Evolutionary conservation across 53 echinoderm and acorn worm species (phyloP).

Genomic region (Glandiceps talaboti): DNA sequence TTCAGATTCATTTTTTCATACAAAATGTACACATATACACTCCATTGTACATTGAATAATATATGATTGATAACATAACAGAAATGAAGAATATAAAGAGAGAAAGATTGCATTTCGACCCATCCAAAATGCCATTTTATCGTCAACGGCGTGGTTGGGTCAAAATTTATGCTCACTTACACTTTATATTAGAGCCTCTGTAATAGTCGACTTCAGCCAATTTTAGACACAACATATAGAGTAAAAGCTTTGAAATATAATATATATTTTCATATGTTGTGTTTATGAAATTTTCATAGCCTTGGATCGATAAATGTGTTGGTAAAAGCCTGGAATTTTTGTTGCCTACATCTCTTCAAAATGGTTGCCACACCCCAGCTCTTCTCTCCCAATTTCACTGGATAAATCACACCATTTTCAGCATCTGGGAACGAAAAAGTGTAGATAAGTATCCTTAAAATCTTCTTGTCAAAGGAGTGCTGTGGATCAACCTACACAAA

Average conservation of each 20-base stretch:
- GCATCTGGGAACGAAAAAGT: not conserved
- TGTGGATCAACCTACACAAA: not conserved
- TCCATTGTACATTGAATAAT: not conserved
- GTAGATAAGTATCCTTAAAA: not conserved
- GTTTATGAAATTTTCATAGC: not conserved
- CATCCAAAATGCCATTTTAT: not conserved
- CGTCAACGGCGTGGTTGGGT: not conserved
- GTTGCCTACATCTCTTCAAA: not conserved
- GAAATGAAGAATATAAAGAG: not conserved
- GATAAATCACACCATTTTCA: not conserved
- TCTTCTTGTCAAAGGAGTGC: not conserved
- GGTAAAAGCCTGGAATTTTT: not conserved
- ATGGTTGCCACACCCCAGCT: not conserved
- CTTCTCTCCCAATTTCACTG: not conserved
- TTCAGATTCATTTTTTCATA: not conserved
- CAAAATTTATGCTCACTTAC: not conserved
- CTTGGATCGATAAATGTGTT: not conserved
- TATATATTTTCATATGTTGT: not conserved
- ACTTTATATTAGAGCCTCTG: not conserved
- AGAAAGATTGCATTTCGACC: not conserved
- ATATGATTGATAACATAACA: not conserved
- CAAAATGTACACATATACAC: not conserved
- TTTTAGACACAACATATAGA: not conserved
- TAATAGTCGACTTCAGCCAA: not conserved
- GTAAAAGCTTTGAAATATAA: not conserved